Evolutionary conservation across 2,888 invertebrate genomes (phyloP).

Genomic region (Limnephilus auricula): DNA sequence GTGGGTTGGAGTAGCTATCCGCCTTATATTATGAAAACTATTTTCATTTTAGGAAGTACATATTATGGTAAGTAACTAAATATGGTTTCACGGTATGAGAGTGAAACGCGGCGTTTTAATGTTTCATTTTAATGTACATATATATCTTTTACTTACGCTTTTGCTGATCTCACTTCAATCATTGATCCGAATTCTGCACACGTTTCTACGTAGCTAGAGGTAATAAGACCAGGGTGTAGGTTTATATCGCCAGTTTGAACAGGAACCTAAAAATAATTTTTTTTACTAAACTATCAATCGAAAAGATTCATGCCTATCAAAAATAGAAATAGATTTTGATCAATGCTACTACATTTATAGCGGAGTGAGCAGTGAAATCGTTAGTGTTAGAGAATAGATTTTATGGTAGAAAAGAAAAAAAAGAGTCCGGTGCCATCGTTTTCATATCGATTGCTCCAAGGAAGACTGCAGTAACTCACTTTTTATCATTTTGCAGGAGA

Average conservation of each 20-base stretch:
- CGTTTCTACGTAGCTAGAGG: constrained; percentile 76
- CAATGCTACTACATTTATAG: too few species aligned
- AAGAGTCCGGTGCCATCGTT: not conserved
- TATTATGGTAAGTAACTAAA: too few species aligned
- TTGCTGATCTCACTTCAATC: constrained; percentile 83
- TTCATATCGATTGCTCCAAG: too few species aligned
- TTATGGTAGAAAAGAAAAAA: not conserved
- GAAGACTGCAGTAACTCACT: too few species aligned
- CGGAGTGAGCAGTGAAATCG: too few species aligned
- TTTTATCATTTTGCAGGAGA: too few species aligned
- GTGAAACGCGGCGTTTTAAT: not conserved
- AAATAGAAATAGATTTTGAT: too few species aligned
- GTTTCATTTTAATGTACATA: not conserved
- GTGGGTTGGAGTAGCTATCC: too few species aligned
- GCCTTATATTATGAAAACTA: too few species aligned
- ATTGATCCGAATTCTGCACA: constrained; percentile 78
- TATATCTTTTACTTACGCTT: constrained; percentile 68
- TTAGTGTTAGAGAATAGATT: not conserved
- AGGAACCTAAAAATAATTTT: constrained; percentile 70
- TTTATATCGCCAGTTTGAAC: constrained; percentile 73
- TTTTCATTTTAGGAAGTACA: too few species aligned
- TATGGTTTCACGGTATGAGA: too few species aligned
- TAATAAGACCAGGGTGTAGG: constrained; percentile 73
- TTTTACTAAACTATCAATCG: not conserved
- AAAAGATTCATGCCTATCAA: too few species aligned